Evolutionary conservation across 2,888 invertebrate species (phyloP).

Genomic region (Fragum whitleyi): DNA sequence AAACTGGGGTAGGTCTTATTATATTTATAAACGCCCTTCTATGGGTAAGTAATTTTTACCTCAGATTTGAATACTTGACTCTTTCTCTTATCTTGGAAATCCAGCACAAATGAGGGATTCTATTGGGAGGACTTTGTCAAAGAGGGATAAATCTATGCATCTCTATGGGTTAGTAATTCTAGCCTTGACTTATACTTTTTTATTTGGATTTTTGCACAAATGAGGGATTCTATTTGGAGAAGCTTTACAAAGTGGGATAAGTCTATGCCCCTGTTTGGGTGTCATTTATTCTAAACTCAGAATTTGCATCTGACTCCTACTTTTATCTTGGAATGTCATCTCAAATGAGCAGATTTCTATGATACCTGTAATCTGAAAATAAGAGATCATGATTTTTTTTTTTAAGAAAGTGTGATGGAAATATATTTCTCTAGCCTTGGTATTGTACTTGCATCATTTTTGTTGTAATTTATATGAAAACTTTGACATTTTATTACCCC

Average conservation of each 20-base stretch:
- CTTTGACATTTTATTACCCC: too few relatives aligned
- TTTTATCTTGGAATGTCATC: constrained; percentile 86
- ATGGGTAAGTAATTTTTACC: constrained; percentile 81
- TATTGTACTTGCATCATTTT: too few relatives aligned
- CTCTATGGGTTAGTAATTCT: constrained; percentile 85
- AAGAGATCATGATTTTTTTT: too few relatives aligned
- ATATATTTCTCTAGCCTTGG: too few relatives aligned
- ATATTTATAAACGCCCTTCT: too few relatives aligned
- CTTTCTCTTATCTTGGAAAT: constrained; percentile 83
- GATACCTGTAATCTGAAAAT: too few relatives aligned
- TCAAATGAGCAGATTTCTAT: constrained; percentile 86
- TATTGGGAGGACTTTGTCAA: constrained; percentile 85
- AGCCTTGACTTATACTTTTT: constrained; percentile 86
- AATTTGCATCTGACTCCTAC: constrained; percentile 86
- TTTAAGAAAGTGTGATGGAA: too few relatives aligned
- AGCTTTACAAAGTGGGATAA: constrained; percentile 85
- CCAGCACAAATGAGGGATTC: constrained; percentile 85
- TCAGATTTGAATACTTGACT: too few relatives aligned
- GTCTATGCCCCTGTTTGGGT: constrained; percentile 85
- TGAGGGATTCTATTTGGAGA: constrained; percentile 85
- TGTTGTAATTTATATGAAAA: too few relatives aligned
- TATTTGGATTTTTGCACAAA: constrained; percentile 84
- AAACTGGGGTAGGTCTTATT: constrained; percentile 84
- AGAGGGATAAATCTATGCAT: constrained; percentile 84
- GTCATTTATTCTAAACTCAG: constrained; percentile 85